Base-by-base conservation (phyloP, 2,113 vertebrate species). In the Sander vitreus region DNA sequence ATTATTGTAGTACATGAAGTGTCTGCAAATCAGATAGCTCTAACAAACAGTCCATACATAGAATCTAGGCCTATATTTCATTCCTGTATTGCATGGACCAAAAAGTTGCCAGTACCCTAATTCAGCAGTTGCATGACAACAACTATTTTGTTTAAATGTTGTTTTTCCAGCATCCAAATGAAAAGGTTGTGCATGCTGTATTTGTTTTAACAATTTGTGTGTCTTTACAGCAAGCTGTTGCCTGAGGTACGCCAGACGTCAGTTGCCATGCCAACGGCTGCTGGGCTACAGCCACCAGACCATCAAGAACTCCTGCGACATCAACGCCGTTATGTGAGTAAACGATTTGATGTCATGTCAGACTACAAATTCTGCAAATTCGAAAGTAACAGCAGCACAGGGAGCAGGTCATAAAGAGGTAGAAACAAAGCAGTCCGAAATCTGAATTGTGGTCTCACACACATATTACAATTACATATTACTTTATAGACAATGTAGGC, bases 241-340 rank as follows among this genome's bases (percentile, higher is more conserved):
- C 65, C 23, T 94, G 53, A 84, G 1, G 4, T 95, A 94, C 84
- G 2, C 2, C 2, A 78, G 0, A 1, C 64, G 13, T 0, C 73
- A 1, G 0, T 0, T 87, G 0, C 7, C 6, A 13, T 94, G 92
- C 73, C 39, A 10, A 15, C 7, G 0, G 0, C 14, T 95, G 27
- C 51, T 70, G 25, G 85, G 54, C 36, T 95, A 94, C 85, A 78
- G 36, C 51, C 12, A 87, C 30, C 95, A 95, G 83, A 80, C 5
- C 73, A 92, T 91, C 18, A 84, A 73, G 13, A 36, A 19, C 0
- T 75, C 77, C 65, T 95, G 95, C 30, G 94, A 95, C 86, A 88
- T 95, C 68, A 33, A 25, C 0, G 93, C 95, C 4, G 50, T 95
- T 1, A 85, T 95, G 95, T 95, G 80, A 95, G 95, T 92, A 18